Evolutionary conservation across 2,113 vertebrate genomes (phyloP).

Genomic region (Cathartes aura): DNA sequence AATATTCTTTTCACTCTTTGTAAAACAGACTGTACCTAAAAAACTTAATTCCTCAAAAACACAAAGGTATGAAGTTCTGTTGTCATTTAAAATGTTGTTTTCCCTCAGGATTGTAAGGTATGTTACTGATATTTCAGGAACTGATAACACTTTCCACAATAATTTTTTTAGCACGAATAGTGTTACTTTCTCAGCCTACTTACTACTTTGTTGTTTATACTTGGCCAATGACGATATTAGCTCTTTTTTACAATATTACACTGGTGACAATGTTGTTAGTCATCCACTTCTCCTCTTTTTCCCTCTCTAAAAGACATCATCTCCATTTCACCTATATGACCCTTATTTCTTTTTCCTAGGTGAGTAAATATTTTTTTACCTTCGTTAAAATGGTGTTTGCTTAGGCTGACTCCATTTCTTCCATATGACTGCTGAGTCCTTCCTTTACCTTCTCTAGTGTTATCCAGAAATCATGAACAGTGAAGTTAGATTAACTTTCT

Average conservation of each 20-base stretch:
- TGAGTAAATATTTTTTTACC: not conserved
- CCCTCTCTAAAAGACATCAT: not conserved
- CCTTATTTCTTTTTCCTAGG: not conserved
- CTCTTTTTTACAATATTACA: not conserved
- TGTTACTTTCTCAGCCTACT: not conserved
- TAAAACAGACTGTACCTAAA: not conserved
- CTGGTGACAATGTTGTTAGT: not conserved
- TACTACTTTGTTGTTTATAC: not conserved
- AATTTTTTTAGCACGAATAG: not conserved
- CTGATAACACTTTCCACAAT: rapidly evolving
- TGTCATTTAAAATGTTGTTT: not conserved
- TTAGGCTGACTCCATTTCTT: not conserved
- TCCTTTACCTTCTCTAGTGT: not conserved
- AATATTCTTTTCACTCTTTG: not conserved
- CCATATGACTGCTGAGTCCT: not conserved
- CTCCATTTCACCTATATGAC: not conserved
- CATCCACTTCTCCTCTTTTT: not conserved
- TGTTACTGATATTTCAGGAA: not conserved
- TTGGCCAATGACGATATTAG: not conserved
- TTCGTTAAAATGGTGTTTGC: not conserved
- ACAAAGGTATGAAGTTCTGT: not conserved
- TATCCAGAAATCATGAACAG: not conserved
- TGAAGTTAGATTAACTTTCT: not conserved
- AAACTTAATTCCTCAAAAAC: not conserved
- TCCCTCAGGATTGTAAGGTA: not conserved